Evolutionary conservation across 2,113 vertebrate genomes (phyloP), one percentile per base, ranked within the genome.

Genomic region (Bambusicola thoracicus): DNA sequence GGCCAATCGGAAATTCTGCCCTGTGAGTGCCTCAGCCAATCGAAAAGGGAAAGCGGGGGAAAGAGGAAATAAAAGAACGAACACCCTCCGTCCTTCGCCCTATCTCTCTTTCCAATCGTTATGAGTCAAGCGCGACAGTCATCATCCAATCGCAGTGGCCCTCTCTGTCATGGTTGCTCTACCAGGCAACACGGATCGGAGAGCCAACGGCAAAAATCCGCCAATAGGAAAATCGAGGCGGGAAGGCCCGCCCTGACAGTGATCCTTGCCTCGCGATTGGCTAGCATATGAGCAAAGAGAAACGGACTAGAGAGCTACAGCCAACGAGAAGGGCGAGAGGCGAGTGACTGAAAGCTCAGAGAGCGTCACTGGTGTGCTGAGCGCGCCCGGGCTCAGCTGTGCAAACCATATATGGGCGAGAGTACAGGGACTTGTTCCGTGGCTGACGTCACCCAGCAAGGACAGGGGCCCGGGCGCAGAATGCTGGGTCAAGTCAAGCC

Each of bases 1-100:
- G 43, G 8, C 97, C 97, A 98, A 97, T 97, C 78, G 78, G 36
- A 67, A 97, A 97, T 95, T 75, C n/a, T 16, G 6, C 2, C 22
- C 2, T 5, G 44, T 11, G 4, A 2, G 41, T 3, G 3, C 8
- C 44, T 40, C 55, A 27, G 53, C 96, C 95, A 97, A 90, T 93
- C 25, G 8, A 15, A 15, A 0, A 19, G 41, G 40, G 18, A 25
- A 55, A 89, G 20, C 9, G 12, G 14, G 32, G 49, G 14, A 51
- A 13, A 6, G 44, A 46, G 48, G 59, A 38, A 36, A 16, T 17
- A 8, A 24, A 4, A 0, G 19, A 8, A 22, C 8, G 5, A 32
- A 16, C 25, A 43, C 27, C 11, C 15, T 22, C 46, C 11, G 22
- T 11, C 5, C 67, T 11, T 1, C 13, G 44, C 56, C 36, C 16